A percentile compares a stretch with the other conserved stretches of the same genome.
These are phyloP conservation scores for Scolopax mira DNA, from an alignment of 2,113 vertebrate species.

Conservation along the genomic window DNA sequence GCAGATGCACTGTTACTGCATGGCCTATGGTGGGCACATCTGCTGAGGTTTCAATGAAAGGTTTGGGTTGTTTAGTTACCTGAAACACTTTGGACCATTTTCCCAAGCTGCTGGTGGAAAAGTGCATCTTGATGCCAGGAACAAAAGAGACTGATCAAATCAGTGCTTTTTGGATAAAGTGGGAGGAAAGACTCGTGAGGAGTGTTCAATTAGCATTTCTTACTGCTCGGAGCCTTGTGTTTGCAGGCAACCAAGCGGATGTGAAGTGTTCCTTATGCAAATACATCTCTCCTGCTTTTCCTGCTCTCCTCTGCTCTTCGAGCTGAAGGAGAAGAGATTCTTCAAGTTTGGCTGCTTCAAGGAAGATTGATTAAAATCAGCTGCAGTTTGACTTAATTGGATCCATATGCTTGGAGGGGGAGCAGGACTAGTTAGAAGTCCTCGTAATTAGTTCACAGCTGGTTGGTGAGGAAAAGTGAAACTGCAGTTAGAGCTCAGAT, in stretches of 20 bases:
- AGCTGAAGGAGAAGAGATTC: slow-evolving; percentile 61
- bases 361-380: slow-evolving; percentile 80
- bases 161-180: slow-evolving; percentile 35
- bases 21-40: fast-evolving
- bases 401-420: slow-evolving; percentile 73
- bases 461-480: slow-evolving; percentile 60
- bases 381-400: slow-evolving; percentile 77
- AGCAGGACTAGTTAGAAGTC: slow-evolving; percentile 67
- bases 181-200: slow-evolving; percentile 55
- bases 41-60: neutral
- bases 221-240: slow-evolving; percentile 40
- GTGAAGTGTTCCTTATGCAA: slow-evolving; percentile 63
- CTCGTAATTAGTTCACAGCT: slow-evolving; percentile 75
- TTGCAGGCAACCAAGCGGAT: slow-evolving; percentile 47
- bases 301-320: slow-evolving; percentile 43
- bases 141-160: slow-evolving; percentile 54
- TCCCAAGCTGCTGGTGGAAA: neutral
- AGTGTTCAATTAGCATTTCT: slow-evolving; percentile 71
- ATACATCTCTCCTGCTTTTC: slow-evolving; percentile 41
- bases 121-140: neutral
- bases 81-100: neutral
- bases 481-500: slow-evolving; percentile 36
- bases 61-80: neutral
- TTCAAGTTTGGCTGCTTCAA: slow-evolving; percentile 71
- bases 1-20: neutral